Evolutionary conservation across 2,113 vertebrate genomes (phyloP).

Genomic region (Centropus bengalensis): DNA sequence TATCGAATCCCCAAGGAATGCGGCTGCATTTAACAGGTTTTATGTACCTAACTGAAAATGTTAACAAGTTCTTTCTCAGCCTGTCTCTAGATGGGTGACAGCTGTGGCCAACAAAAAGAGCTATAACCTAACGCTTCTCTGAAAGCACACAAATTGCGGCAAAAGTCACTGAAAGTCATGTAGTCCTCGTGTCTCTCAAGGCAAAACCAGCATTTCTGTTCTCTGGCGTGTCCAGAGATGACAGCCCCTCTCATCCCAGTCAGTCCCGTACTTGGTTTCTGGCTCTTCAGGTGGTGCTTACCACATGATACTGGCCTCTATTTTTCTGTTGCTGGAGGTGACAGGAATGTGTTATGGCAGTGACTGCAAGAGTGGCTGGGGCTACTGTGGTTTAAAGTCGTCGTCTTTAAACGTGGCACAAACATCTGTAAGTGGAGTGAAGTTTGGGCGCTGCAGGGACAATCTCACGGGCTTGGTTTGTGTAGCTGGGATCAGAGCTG

Average conservation of each 20-base stretch:
- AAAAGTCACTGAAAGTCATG: not conserved
- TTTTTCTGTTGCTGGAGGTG: not conserved
- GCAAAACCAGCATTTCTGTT: not conserved
- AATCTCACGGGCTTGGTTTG: not conserved
- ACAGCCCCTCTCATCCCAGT: not conserved
- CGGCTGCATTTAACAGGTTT: not conserved
- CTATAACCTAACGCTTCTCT: not conserved
- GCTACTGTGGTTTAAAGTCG: not conserved
- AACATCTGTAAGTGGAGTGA: not conserved
- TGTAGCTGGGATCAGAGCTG: not conserved
- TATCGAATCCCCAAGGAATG: not conserved
- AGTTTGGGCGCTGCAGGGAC: not conserved
- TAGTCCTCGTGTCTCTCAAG: not conserved
- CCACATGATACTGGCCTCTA: no score
- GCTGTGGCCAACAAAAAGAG: not conserved
- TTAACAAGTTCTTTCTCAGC: not conserved
- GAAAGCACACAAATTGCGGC: not conserved
- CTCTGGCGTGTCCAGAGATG: not conserved
- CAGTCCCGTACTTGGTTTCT: not conserved
- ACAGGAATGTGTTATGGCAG: no score
- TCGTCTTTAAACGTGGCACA: not conserved
- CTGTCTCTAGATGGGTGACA: not conserved
- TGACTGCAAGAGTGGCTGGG: not conserved
- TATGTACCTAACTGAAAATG: not conserved
- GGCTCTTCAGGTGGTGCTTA: not conserved